Evolutionary conservation across 23 tunicate species (phyloP), one percentile per base, ranked within the genome.

Genomic region (Ciona savignyi): DNA sequence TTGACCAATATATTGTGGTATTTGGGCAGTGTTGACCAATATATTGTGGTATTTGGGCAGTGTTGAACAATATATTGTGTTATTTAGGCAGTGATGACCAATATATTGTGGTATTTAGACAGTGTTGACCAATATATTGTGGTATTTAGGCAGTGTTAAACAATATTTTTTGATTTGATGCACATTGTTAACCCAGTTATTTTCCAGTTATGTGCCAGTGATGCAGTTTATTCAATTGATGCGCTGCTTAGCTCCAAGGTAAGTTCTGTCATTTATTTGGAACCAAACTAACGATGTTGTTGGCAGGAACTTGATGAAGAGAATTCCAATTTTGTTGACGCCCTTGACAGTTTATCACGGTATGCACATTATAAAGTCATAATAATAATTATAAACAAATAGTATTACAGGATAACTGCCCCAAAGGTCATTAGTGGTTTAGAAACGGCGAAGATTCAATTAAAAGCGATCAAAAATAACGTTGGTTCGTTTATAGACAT

Each of bases 401-500:
- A n/a, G n/a, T n/a, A n/a, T n/a, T 70, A 19, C n/a, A 82, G 87
- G 29, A 75, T 82, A 32, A 74, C 87, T 27, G 70, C 87, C 23
- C 87, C 87, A 6, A 82, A 82, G n/a, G 28, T 93, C 49, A 33
- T 67, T 33, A 77, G 76, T 2, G 98, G 98, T 2, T 70, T 93
- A 48, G 62, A 77, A 1, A 63, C 78, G 48, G 98, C 98, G 25
- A 93, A 93, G 60, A 76, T 75, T 22, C 90, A 93, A 63, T 67
- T 93, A 67, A 60, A 72, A 70, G 80, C 85, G 21, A 93, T 86
- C 35, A 86, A 85, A 51, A 72, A 25, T 27, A 86, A 83, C 68
- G 84, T 70, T 28, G 71, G 82, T 30, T 32, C 98, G 11, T 86
- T 86, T 62, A 81, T 93, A 30, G 89, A 93, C 25, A 78, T 86